Evolutionary conservation across 1,140 invertebrate species (phyloP), one percentile per base, ranked within the genome.

Genomic region (Antheraea pernyi): DNA sequence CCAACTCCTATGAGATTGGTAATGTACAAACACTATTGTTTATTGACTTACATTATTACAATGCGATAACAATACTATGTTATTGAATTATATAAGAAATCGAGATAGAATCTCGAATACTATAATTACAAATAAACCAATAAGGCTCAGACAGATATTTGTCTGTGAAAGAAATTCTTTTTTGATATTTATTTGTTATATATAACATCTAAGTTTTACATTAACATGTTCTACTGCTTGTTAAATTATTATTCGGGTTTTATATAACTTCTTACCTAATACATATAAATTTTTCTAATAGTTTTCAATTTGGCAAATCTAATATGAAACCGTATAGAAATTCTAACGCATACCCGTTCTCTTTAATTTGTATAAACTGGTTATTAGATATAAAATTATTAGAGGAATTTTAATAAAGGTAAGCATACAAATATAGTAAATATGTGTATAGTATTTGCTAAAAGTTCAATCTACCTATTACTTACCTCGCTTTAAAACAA

Each of bases 401-500:
- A 0, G 13, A 53, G 16, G 11, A 16, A n/a, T 53, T 13, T 16
- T 53, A 13, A 13, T 6, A 53, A n/a, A 13, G 4, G 16, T 53
- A 53, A 7, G 16, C 16, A 10, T 48, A 48, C 46, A 53, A 53
- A 16, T n/a, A 1, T 0, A 16, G 46, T n/a, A 53, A 53, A 53
- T 53, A 53, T 13, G n/a, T n/a, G n/a, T n/a, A 53, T 6, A 53
- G 16, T 16, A 42, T 7, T 0, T 16, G 5, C 0, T 16, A n/a
- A 16, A 6, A 53, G 1, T 6, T 9, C 16, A 53, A 53, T 13
- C 1, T 16, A 53, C 16, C 46, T 53, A 5, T 53, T 53, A 53
- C 46, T 70, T 71, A 81, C 80, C 63, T 72, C 19, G 59, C 71
- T 77, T 79, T 0, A 70, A 30, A 39, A 69, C 18, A 53, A 78